Evolutionary conservation across 2,113 vertebrate species (phyloP), one percentile per base, ranked within the genome.

Genomic region (Prietella phreatophila): DNA sequence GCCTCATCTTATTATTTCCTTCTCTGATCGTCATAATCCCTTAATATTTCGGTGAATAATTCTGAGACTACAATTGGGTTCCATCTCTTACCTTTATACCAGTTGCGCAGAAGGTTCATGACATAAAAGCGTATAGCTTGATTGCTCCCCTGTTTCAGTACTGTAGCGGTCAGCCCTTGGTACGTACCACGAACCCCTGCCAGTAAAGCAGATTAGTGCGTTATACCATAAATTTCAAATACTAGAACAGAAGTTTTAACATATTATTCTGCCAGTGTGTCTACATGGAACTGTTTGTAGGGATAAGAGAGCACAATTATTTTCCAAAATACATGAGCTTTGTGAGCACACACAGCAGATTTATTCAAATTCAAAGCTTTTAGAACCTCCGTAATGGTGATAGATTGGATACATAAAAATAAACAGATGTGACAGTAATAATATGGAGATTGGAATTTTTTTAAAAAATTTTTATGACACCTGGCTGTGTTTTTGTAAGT

Each of bases 61-160:
- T 56, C 14, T 36, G 9, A 58, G 53, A 56, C 50, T 55, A 6
- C 30, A 61, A 13, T 7, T 60, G 80, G 2, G 5, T 33, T 7
- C 3, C 9, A 3, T 86, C 82, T 80, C 91, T 93, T 85, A 95
- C 96, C 95, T 95, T 95, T 95, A 93, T 96, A 97, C 95, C 95
- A 96, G 80, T 97, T 96, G 27, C 93, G 91, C 39, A 96, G 90
- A 1, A 91, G 81, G 55, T 95, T 97, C 96, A 97, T 96, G 36
- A 96, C 94, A 36, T 95, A 97, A 91, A 96, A 96, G 14, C 96
- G 90, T 87, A 96, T 96, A 36, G 96, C 96, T 90, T 96, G 95
- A 91, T 96, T 96, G 85, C 92, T 94, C 61, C 96, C 95, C 88
- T 96, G 95, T 89, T 97, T 97, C 27, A 96, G 91, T 63, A 96